Base-by-base conservation (phyloP, 2,888 invertebrate genomes). In the Cecidostiba fungosa region DNA sequence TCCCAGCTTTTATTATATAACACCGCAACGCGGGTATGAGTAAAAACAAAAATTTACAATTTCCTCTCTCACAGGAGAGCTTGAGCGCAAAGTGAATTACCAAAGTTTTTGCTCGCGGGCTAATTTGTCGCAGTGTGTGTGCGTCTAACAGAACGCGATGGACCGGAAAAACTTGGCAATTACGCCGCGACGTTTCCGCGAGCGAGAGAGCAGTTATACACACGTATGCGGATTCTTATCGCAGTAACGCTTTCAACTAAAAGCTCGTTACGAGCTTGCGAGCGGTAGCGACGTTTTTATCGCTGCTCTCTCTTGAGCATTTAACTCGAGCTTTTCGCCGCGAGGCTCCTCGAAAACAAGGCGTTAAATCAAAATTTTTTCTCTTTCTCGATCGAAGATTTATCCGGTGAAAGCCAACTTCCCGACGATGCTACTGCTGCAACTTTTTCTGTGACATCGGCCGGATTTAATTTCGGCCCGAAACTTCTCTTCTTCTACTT, bases 211-310 rank as follows among this genome's bases (percentile, higher is more conserved):
- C n/a, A 66, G 66, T 66, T 26, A 26, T 66, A 29, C 29, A 10
- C 66, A 14, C 26, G 14, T 14, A 26, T n/a, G 26, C 47, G 79
- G 14, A 79, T 70, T 50, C 79, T 81, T 81, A 81, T 81, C 81
- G 59, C 81, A n/a, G 54, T 59, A n/a, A 59, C 54, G 43, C 72
- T 43, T 81, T 81, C 73, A 73, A 81, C 73, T 81, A 72, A 81
- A 81, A 73, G 19, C 36, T 59, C 26, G 79, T 70, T 79, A 62
- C 32, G 36, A n/a, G n/a, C 32, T 69, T 19, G 36, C 10, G n/a
- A 39, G 10, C 19, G 5, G 4, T n/a, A 70, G 32, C 16, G 19
- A 32, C 69, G n/a, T 66, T 66, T 66, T 66, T 66, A 66, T 66
- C 62, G 62, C 16, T 10, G 23, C 59, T 59, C 8, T 59, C 23